phyloP scores from a whole-genome alignment of 1,140 invertebrate species.

The Colletes gigas region DNA sequence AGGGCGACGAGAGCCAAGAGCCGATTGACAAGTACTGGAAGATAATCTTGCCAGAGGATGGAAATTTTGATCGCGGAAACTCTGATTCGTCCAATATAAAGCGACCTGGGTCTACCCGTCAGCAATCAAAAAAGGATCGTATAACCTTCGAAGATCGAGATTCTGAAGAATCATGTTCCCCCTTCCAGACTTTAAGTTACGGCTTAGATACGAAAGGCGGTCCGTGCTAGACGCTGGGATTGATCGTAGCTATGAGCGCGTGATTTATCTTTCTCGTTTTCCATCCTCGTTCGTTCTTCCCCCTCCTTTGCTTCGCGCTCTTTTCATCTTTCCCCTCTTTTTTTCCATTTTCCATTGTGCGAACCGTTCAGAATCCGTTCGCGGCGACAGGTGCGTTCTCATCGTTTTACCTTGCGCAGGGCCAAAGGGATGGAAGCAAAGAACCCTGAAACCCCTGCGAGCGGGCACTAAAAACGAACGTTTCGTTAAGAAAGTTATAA shows the following conservation, averaged over 20 bases:
- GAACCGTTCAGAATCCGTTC: conserved; percentile 12
- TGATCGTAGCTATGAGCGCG: conserved; percentile 57
- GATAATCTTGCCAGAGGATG: conserved; percentile 21
- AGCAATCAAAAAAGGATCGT: conserved; percentile 74
- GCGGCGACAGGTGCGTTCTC: conserved; percentile 1
- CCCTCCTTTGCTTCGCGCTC: neutral
- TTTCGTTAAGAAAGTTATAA: conserved; percentile 46
- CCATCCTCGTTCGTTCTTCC: neutral
- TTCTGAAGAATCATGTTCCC: conserved; percentile 37
- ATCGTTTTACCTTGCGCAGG: neutral
- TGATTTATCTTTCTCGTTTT: conserved; percentile 61
- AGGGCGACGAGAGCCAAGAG: neutral
- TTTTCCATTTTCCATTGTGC: conserved; percentile 3
- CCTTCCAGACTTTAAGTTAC: conserved; percentile 64
- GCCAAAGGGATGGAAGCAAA: neutral
- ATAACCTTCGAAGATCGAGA: conserved; percentile 47
- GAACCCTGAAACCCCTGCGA: neutral
- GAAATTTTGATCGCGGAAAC: conserved; percentile 28
- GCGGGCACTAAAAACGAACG: conserved; percentile 16
- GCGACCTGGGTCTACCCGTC: conserved; percentile 30
- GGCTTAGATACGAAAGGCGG: conserved; percentile 54
- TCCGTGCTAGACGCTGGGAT: conserved; percentile 45
- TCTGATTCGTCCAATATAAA: conserved; percentile 43
- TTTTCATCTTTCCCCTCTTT: neutral
- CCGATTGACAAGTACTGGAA: conserved; percentile 7